phyloP scores from a whole-genome alignment of 1,140 invertebrate species.

The Bombus confusus region DNA sequence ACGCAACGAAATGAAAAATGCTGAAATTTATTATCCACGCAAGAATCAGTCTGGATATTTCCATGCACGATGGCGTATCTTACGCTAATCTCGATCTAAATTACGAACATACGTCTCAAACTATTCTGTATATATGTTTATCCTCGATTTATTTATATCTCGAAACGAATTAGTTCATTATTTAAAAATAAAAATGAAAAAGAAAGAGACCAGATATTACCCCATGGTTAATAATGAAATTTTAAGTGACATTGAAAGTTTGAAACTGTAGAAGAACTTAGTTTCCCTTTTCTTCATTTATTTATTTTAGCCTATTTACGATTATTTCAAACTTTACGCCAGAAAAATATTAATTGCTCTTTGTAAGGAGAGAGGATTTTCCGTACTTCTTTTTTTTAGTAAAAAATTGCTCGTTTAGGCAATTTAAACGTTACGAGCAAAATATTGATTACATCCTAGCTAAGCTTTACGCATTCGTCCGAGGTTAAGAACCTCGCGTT shows the following conservation, averaged over 20 bases:
- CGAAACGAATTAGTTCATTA: too few species aligned
- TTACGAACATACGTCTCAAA: neutral
- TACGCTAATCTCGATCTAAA: neutral
- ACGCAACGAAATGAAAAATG: neutral
- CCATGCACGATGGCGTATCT: neutral
- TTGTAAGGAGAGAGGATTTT: neutral
- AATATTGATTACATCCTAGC: slow-evolving; percentile 74
- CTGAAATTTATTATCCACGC: neutral
- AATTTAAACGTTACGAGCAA: slow-evolving; percentile 62
- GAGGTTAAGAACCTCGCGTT: slow-evolving; percentile 81
- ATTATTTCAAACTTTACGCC: neutral
- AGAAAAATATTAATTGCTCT: neutral
- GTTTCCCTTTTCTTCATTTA: neutral
- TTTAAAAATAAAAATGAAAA: neutral
- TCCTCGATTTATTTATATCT: neutral
- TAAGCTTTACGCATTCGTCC: slow-evolving; percentile 63
- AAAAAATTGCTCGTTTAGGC: neutral
- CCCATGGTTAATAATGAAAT: too few species aligned
- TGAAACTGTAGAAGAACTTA: neutral
- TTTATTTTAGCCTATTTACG: neutral
- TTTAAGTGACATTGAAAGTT: neutral
- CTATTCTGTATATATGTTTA: neutral
- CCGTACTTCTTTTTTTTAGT: neutral
- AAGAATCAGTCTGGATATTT: neutral
- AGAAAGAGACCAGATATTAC: too few species aligned